A percentile compares a stretch with the other conserved stretches of the same genome.
phyloP scores from a whole-genome alignment of 1,140 invertebrate genomes.

The Drosophila serrata region DNA sequence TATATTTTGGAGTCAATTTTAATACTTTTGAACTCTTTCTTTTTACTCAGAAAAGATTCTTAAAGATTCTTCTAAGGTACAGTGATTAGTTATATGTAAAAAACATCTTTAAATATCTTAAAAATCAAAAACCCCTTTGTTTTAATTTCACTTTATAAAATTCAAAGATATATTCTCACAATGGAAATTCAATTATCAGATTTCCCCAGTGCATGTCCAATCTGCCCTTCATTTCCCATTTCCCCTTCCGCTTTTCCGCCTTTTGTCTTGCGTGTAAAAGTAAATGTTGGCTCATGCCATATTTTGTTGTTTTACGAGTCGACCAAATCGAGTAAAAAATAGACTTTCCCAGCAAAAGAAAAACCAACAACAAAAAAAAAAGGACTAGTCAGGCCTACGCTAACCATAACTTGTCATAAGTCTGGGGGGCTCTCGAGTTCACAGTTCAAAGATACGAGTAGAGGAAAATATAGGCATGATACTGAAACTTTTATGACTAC shows the following conservation, averaged over 20 bases:
- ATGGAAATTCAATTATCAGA: neutral
- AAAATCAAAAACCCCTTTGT: neutral
- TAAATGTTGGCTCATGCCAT: slow-evolving; percentile 55
- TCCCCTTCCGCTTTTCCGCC: slow-evolving; percentile 15
- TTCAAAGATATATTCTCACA: neutral
- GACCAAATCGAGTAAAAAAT: slow-evolving; percentile 39
- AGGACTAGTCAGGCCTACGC: slow-evolving; percentile 38
- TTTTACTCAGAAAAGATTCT: no score
- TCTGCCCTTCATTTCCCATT: slow-evolving; percentile 29
- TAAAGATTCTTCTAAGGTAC: no score
- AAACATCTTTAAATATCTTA: neutral
- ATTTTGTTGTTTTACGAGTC: slow-evolving; percentile 65
- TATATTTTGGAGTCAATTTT: no score
- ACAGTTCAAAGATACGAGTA: slow-evolving; percentile 34
- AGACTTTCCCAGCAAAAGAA: neutral
- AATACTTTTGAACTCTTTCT: no score
- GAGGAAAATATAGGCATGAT: slow-evolving; percentile 54
- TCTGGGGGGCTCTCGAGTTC: slow-evolving; percentile 32
- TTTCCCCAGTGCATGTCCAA: slow-evolving; percentile 36
- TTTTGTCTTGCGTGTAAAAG: slow-evolving; percentile 52
- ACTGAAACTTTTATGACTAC: slow-evolving; percentile 74
- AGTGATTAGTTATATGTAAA: no score
- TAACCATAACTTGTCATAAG: slow-evolving; percentile 70
- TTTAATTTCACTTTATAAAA: neutral
- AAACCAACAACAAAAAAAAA: slow-evolving; percentile 20